Evolutionary conservation across 53 echinoderm and acorn worm genomes (phyloP), one percentile per base, ranked within the genome.

Genomic region (Mesocentrotus franciscanus): DNA sequence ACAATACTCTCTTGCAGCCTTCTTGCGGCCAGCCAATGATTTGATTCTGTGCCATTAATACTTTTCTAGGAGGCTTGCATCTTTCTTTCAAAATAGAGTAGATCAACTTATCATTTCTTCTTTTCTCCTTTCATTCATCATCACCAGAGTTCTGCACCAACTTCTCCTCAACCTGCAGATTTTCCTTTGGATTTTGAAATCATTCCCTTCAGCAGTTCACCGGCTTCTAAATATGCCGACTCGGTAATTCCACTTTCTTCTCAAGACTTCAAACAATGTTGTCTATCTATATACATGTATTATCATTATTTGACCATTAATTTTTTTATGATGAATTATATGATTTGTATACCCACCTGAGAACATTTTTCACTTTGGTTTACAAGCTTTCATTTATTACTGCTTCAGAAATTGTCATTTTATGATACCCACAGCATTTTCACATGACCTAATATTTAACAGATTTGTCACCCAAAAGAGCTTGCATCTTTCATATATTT

Each of bases 171-270:
- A 61, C 58, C 84, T 20, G 62, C 58, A 2, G 94, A 94, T 11
- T 84, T 94, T 60, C 83, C 83, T 34, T 36, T 94, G 70, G 97
- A 97, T 66, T 97, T 96, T 96, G 97, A 97, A 95, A 96, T 97
- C 95, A 97, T 97, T 78, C 97, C 97, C 17, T 96, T 97, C 95
- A 96, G 97, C 95, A 97, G 96, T 79, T 96, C 97, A 64, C 96
- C 97, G 57, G 95, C 97, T 42, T 97, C 96, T 29, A 96, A 97
- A 95, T 95, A 97, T 79, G 96, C 97, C 58, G 97, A 97, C 70
- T 72, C 95, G 94, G 97, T 97, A 97, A 92, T 70, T 68, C 18
- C 10, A 35, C 17, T 64, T 64, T 35, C 12, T 61, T 70, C 60
- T 64, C 26, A 34, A 64, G 42, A 1, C 42, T 76, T 76, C 33